These are phyloP conservation scores for Stictocephala bisonia DNA, from an alignment of 2,888 invertebrate genomes.

Conservation along the genomic window DNA sequence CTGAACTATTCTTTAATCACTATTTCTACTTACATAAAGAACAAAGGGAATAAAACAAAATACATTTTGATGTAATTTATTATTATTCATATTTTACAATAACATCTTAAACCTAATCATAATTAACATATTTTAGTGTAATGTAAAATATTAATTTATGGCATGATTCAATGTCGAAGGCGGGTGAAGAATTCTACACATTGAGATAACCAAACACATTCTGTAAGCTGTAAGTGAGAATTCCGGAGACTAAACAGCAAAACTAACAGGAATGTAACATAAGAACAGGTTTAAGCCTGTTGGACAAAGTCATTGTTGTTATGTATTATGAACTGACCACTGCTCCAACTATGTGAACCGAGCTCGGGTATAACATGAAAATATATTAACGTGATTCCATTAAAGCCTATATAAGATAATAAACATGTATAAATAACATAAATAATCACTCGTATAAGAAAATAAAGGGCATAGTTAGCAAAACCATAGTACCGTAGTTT, in stretches of 20 bases:
- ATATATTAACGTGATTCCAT: slow-evolving; percentile 28
- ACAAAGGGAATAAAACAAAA: slow-evolving; percentile 32
- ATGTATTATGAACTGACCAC: slow-evolving; percentile 4
- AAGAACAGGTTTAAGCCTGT: slow-evolving; percentile 17
- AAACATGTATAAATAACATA: slow-evolving; percentile 31
- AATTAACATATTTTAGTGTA: slow-evolving; percentile 41
- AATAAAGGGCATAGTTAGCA: slow-evolving; percentile 17
- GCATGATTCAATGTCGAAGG: slow-evolving; percentile 22
- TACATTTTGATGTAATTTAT: slow-evolving; percentile 32
- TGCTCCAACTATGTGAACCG: too few relatives aligned
- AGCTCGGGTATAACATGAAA: slow-evolving; percentile 9
- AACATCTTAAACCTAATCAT: slow-evolving; percentile 37
- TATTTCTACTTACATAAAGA: too few relatives aligned
- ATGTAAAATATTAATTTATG: slow-evolving; percentile 39
- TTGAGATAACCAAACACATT: slow-evolving; percentile 31
- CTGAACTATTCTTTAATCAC: too few relatives aligned
- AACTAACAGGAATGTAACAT: slow-evolving; percentile 36
- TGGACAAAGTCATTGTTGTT: slow-evolving; percentile 7
- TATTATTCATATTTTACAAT: slow-evolving; percentile 39
- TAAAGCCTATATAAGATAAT: slow-evolving; percentile 27
- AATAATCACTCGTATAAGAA: slow-evolving; percentile 38
- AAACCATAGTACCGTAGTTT: slow-evolving; percentile 38
- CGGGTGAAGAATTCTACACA: slow-evolving; percentile 25
- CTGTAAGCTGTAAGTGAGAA: slow-evolving; percentile 22
- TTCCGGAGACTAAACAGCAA: slow-evolving; percentile 29